A percentile compares a stretch with the other conserved stretches of the same genome.
These are phyloP conservation scores for Mesoligia furuncula DNA, from an alignment of 2,888 invertebrate species.

Conservation along the genomic window DNA sequence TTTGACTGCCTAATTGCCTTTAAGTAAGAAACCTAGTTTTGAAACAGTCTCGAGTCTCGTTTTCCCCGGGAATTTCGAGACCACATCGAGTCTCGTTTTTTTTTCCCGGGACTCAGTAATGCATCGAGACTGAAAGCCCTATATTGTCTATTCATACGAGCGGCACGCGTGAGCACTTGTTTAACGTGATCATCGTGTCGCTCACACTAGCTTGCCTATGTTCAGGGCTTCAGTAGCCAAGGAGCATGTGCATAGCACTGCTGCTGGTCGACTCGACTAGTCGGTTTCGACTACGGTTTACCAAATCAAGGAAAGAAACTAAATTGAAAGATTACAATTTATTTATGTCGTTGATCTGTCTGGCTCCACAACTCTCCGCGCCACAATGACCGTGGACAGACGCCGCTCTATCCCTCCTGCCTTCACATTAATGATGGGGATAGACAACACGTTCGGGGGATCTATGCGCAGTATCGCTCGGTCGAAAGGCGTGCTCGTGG, in stretches of 20 bases:
- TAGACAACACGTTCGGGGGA: constrained; percentile 4
- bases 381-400: background rate
- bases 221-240: background rate
- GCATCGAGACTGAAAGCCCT: too few relatives aligned
- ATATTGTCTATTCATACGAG: too few relatives aligned
- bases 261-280: background rate
- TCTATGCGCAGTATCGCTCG: background rate
- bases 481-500: background rate
- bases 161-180: too few relatives aligned
- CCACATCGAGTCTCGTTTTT: too few relatives aligned
- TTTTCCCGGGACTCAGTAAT: too few relatives aligned
- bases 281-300: background rate
- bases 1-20: too few relatives aligned
- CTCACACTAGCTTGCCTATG: background rate
- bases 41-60: too few relatives aligned
- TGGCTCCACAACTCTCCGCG: background rate
- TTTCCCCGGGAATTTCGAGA: too few relatives aligned
- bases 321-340: constrained; percentile 5
- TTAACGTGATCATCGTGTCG: too few relatives aligned
- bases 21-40: too few relatives aligned
- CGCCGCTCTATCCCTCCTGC: background rate
- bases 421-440: constrained; percentile 26
- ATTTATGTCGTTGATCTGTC: constrained; percentile 1
- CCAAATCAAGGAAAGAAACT: background rate
- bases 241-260: background rate